phyloP scores from a whole-genome alignment of 2,888 invertebrate species.

The Eumacrocentrus americanus region DNA sequence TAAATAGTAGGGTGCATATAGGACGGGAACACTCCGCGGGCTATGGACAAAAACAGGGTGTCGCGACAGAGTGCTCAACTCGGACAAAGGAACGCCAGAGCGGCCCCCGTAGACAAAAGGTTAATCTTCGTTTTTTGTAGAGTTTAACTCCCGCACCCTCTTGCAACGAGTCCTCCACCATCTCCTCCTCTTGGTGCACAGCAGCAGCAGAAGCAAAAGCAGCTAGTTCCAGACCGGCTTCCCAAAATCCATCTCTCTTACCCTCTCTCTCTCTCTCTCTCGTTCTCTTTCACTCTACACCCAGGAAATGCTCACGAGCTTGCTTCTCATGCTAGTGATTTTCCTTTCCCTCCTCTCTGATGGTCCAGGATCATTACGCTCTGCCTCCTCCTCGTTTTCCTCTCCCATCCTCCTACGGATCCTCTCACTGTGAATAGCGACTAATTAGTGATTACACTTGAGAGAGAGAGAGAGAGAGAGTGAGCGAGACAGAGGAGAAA shows the following conservation, averaged over 20 bases:
- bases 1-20: conserved; percentile 25
- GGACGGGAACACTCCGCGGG: conserved; percentile 25
- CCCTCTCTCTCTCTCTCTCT: conserved; percentile 20
- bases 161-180: conserved; percentile 2
- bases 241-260: conserved; percentile 13
- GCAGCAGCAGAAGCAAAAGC: not conserved
- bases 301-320: conserved; percentile 18
- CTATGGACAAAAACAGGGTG: conserved; percentile 55
- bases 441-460: too few species aligned
- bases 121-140: conserved; percentile 54
- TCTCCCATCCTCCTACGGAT: too few species aligned
- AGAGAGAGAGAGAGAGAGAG: too few species aligned
- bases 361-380: not conserved
- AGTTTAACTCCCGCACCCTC: conserved; percentile 45
- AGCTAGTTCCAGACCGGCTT: not conserved
- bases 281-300: conserved; percentile 10
- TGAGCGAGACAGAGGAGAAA: too few species aligned
- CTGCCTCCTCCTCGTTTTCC: not conserved
- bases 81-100: conserved; percentile 55
- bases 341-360: not conserved
- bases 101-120: conserved; percentile 55
- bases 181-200: conserved; percentile 6
- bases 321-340: conserved; percentile 3
- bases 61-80: conserved; percentile 57
- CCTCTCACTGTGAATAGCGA: too few species aligned